phyloP scores from a whole-genome alignment of 2,888 invertebrate genomes.

The Pollenia labialis region DNA sequence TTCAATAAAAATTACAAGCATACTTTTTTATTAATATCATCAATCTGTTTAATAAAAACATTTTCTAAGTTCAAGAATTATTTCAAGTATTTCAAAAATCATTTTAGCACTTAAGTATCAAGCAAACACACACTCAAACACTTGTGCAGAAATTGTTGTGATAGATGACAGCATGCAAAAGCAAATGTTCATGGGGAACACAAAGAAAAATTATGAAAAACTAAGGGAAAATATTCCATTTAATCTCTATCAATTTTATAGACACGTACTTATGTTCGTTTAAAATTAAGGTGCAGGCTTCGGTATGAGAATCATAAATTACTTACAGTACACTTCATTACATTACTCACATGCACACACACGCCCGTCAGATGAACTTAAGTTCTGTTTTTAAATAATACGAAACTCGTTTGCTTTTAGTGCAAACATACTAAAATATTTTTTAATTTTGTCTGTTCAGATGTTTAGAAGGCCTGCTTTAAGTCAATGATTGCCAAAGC shows the following conservation, averaged over 20 bases:
- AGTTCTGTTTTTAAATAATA: too few relatives aligned
- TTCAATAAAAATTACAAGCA: too few relatives aligned
- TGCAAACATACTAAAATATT: too few relatives aligned
- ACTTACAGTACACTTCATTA: slow-evolving; percentile 12
- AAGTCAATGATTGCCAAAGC: too few relatives aligned
- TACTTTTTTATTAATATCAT: too few relatives aligned
- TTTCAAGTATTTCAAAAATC: too few relatives aligned
- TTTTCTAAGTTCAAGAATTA: too few relatives aligned
- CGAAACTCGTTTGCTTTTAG: too few relatives aligned
- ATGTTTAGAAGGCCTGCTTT: too few relatives aligned
- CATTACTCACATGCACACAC: background rate
- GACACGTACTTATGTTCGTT: background rate
- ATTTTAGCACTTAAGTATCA: background rate
- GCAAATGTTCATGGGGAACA: background rate
- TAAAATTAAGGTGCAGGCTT: slow-evolving; percentile 22
- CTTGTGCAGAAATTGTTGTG: background rate
- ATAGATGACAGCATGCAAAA: background rate
- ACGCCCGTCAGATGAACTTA: too few relatives aligned
- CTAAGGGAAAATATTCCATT: background rate
- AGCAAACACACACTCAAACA: background rate
- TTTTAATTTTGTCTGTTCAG: too few relatives aligned
- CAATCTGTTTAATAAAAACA: too few relatives aligned
- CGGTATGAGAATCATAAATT: slow-evolving; percentile 40
- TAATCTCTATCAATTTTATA: background rate
- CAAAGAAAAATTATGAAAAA: background rate